Base-by-base conservation (phyloP, 53 echinoderm and acorn worm genomes). In the Astropecten irregularis region DNA sequence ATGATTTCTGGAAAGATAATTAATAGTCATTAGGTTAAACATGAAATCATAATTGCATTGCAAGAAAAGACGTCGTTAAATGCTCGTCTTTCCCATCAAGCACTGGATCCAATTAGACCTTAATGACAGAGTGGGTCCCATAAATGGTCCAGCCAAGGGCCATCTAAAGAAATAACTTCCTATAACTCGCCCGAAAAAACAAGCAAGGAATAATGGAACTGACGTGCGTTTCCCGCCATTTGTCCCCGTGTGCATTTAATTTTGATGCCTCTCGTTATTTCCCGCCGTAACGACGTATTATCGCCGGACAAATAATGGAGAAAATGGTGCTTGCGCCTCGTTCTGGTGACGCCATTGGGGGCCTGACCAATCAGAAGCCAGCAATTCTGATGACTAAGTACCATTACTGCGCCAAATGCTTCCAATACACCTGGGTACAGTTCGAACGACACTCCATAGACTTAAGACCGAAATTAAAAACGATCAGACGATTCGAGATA, bases 1-100 rank as follows among this genome's bases (percentile, higher is more conserved):
- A n/a, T n/a, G n/a, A n/a, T n/a, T n/a, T n/a, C n/a, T n/a, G n/a
- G n/a, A n/a, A n/a, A n/a, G n/a, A n/a, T n/a, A n/a, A n/a, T n/a
- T n/a, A n/a, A n/a, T n/a, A 8, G 42, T 11, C 42, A 42, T 28
- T 21, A 44, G 33, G 27, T 40, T 62, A 57, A 61, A 79, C 28
- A 79, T 62, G 11, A 61, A 79, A 79, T 46, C 26, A 79, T 79
- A 48, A 79, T 79, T 79, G 47, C 79, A 59, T 42, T n/a, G 30
- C 62, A 79, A 61, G 79, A 56, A 62, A n/a, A 79, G 22, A 79
- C 60, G 79, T 60, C 79, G 79, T 79, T 79, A 79, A 79, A 79
- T n/a, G 21, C 79, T 62, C 79, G 44, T 79, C 61, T 37, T 9
- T 18, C 20, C 4, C 61, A 60, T 46, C 46, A 19, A 32, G 62